These are phyloP conservation scores for Drosophila paramelanica DNA, from an alignment of 2,888 invertebrate genomes.

Conservation along the genomic window DNA sequence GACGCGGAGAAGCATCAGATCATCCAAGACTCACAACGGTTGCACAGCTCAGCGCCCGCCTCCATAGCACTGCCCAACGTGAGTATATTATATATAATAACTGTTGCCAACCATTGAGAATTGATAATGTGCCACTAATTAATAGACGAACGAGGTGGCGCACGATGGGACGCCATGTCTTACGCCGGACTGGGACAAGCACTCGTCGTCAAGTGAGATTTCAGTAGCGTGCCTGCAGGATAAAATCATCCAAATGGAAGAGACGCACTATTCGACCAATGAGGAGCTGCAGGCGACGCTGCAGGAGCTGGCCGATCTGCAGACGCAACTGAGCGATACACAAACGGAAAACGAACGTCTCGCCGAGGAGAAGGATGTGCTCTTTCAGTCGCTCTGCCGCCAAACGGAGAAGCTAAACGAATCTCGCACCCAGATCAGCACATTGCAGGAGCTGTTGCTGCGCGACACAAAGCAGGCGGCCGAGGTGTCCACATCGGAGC, in stretches of 20 bases:
- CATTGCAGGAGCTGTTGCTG: conserved; percentile 91
- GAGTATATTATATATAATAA: conserved; percentile 48
- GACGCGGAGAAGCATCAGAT: conserved; percentile 93
- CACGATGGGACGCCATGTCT: conserved; percentile 88
- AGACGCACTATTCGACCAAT: conserved; percentile 90
- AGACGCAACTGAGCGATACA: conserved; percentile 93
- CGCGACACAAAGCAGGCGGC: conserved; percentile 88
- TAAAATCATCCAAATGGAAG: conserved; percentile 89
- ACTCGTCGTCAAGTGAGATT: conserved; percentile 95
- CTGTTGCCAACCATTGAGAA: not conserved
- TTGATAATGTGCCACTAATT: not conserved
- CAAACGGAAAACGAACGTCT: conserved; percentile 95
- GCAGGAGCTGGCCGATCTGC: conserved; percentile 95
- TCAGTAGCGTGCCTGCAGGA: conserved; percentile 97
- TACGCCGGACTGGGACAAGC: conserved; percentile 96
- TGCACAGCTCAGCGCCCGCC: conserved; percentile 91
- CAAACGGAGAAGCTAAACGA: conserved; percentile 97
- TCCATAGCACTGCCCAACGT: conserved; percentile 88
- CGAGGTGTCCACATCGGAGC: conserved; percentile 89
- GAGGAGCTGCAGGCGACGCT: conserved; percentile 97
- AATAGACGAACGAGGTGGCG: conserved; percentile 55
- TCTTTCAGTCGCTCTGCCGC: conserved; percentile 94
- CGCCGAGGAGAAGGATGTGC: conserved; percentile 94
- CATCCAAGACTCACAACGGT: conserved; percentile 89
- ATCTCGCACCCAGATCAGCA: conserved; percentile 92